Conservation (phyloP, 2,113 vertebrate species). For the Grus americana region DNA sequence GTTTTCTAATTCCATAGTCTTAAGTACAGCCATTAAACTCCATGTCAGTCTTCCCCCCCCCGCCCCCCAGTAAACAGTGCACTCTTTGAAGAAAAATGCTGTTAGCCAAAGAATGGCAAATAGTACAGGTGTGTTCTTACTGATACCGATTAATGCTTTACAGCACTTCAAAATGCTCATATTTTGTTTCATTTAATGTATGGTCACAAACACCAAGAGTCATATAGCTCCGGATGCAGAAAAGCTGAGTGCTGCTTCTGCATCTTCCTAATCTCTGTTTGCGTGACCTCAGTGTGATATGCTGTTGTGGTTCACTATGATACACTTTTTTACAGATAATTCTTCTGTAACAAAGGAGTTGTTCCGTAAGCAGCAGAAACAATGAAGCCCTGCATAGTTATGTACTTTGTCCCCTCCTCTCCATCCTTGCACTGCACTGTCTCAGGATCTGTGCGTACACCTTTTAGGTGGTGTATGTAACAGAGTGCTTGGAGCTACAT, state of each 20-base stretch:
- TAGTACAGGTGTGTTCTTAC: background rate
- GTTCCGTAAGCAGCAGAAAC: background rate
- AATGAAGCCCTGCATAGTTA: background rate
- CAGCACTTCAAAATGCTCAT: background rate
- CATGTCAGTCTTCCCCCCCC: background rate
- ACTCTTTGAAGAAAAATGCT: background rate
- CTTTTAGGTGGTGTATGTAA: background rate
- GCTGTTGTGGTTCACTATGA: background rate
- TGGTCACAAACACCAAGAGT: background rate
- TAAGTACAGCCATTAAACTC: background rate
- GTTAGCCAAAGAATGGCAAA: background rate
- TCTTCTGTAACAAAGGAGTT: background rate
- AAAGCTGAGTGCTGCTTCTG: background rate
- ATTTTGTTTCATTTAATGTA: background rate
- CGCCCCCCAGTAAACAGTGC: background rate
- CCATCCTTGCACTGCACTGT: background rate
- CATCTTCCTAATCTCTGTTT: background rate
- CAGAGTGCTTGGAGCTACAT: background rate
- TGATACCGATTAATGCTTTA: background rate
- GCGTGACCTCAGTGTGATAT: background rate
- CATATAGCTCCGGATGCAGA: rapidly evolving
- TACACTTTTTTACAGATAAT: background rate
- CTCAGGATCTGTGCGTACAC: background rate
- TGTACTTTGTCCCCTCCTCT: background rate
- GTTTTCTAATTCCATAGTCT: background rate